Percentiles rank a stretch among this genome's conserved stretches.
Evolutionary conservation across 2,888 invertebrate genomes (phyloP).

Genomic region (Sphinx pinastri): DNA sequence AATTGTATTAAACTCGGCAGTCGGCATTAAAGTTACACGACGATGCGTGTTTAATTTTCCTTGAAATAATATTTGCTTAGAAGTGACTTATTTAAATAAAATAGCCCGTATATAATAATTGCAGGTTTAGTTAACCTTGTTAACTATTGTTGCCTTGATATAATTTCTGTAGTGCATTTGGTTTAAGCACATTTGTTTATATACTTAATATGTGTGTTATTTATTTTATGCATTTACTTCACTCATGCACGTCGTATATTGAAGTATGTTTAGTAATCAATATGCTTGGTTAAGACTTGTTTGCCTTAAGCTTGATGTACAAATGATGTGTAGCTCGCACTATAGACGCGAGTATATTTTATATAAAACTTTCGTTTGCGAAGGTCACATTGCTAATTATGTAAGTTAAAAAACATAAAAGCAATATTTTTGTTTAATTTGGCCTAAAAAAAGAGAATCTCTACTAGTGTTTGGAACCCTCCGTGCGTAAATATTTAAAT

Average conservation of each 20-base stretch:
- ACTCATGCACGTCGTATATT: too few species aligned
- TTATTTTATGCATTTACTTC: background rate
- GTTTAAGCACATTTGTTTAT: background rate
- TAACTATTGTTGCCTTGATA: background rate
- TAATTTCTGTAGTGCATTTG: background rate
- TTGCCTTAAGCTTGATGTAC: background rate
- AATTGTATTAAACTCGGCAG: background rate
- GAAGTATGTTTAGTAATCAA: background rate
- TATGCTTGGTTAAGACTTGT: background rate
- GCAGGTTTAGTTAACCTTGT: slow-evolving; percentile 2
- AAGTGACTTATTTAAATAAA: slow-evolving; percentile 10
- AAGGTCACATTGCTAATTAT: too few species aligned
- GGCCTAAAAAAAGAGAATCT: too few species aligned
- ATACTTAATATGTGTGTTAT: too few species aligned
- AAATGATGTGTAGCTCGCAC: too few species aligned
- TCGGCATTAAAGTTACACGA: background rate
- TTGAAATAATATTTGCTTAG: slow-evolving; percentile 4
- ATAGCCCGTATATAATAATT: background rate
- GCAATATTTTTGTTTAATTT: too few species aligned
- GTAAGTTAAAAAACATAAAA: too few species aligned
- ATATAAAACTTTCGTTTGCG: too few species aligned
- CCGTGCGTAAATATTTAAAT: too few species aligned
- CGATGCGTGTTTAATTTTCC: slow-evolving; percentile 14
- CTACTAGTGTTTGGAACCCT: too few species aligned
- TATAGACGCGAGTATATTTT: too few species aligned